phyloP scores from a whole-genome alignment of 2,888 invertebrate genomes.

The Rugalucina vietnamica region DNA sequence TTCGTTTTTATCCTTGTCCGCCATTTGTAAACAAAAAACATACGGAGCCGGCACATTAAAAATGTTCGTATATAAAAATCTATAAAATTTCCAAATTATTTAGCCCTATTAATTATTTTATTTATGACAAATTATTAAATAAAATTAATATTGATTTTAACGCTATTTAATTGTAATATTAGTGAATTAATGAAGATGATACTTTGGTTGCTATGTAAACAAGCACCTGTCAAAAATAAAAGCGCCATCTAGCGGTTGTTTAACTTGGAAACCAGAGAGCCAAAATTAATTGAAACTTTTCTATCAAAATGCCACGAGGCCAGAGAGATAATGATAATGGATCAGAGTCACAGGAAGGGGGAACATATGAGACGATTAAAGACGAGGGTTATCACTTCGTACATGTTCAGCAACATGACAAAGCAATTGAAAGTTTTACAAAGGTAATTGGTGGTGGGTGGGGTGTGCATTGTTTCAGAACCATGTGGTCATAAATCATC shows the following conservation, averaged over 20 bases:
- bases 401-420: slow-evolving; percentile 77
- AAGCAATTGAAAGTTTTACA: slow-evolving; percentile 82
- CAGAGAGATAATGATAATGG: slow-evolving; percentile 69
- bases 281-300: slow-evolving; percentile 20
- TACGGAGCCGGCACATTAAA: too few relatives aligned
- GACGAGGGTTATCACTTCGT: slow-evolving; percentile 81
- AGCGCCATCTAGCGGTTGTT: slow-evolving; percentile 59
- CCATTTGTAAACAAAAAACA: slow-evolving; percentile 70
- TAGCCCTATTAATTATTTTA: too few relatives aligned
- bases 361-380: slow-evolving; percentile 77
- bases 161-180: too few relatives aligned
- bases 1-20: slow-evolving; percentile 58
- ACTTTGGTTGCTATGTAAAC: slow-evolving; percentile 45
- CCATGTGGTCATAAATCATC: too few relatives aligned
- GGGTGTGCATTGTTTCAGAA: too few relatives aligned
- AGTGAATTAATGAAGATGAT: too few relatives aligned
- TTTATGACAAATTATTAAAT: too few relatives aligned
- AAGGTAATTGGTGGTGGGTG: slow-evolving; percentile 72
- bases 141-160: too few relatives aligned
- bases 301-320: slow-evolving; percentile 65
- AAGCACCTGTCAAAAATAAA: slow-evolving; percentile 43
- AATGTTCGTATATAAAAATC: neutral
- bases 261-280: slow-evolving; percentile 51
- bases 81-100: neutral
- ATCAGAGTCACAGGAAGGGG: slow-evolving; percentile 70